A percentile compares a stretch with the other conserved stretches of the same genome.
phyloP scores from a whole-genome alignment of 2,113 vertebrate genomes.

The Grammomys surdaster region DNA sequence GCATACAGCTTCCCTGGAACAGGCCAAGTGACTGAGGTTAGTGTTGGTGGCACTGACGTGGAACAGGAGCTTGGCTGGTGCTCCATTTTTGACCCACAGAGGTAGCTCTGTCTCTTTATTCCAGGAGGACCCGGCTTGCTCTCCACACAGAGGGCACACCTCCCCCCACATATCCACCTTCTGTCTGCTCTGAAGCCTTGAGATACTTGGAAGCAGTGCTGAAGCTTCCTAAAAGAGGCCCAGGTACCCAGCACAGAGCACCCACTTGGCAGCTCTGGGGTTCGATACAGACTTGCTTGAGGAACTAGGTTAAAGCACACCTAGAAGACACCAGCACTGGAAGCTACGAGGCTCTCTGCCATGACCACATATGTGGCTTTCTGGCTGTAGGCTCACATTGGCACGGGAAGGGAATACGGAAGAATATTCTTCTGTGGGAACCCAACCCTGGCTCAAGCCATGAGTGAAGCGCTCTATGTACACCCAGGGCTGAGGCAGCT shows the following conservation, averaged over 20 bases:
- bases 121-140: neutral
- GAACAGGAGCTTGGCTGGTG: neutral
- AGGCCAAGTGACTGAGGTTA: constrained; percentile 50
- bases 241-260: neutral
- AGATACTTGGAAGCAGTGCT: neutral
- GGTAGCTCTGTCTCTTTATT: neutral
- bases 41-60: neutral
- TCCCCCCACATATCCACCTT: neutral
- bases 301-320: neutral
- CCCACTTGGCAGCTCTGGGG: neutral
- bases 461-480: no score
- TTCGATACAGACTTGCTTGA: neutral
- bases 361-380: neutral
- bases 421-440: neutral
- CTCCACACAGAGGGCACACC: neutral
- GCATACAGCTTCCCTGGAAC: constrained; percentile 94
- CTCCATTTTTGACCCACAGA: neutral
- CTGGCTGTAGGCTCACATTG: neutral
- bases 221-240: neutral
- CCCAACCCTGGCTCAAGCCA: neutral
- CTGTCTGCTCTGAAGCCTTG: neutral
- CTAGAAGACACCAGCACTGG: accelerated
- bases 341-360: neutral
- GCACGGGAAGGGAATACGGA: neutral
- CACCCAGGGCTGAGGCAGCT: neutral